Evolutionary conservation across 2,888 invertebrate genomes (phyloP), one percentile per base, ranked within the genome.

Genomic region (Lampropteryx suffumata): DNA sequence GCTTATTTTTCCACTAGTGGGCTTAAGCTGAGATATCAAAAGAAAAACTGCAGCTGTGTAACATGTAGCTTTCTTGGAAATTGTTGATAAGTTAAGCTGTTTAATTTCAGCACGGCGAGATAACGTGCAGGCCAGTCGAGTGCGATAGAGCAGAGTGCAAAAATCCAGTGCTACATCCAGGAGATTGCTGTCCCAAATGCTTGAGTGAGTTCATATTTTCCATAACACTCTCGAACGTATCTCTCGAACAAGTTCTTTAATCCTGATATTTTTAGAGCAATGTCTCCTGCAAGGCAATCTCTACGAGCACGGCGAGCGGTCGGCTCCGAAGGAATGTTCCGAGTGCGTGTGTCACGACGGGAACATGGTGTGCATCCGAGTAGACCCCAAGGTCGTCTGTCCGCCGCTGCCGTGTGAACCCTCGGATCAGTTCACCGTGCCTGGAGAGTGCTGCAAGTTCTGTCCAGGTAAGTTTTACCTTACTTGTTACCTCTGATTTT

Each of bases 381-480:
- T 94, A 54, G 93, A 95, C 79, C 94, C 94, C 26, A 93, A 94
- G 69, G 92, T 92, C 50, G 92, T 92, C 65, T 97, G 97, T 84
- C 96, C 96, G 39, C 91, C 92, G 67, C 91, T 97, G 65, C 92
- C 94, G 44, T 97, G 97, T 85, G 94, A 95, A 59, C 90, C 92
- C 41, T 92, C 92, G 58, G 93, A 95, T 75, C 95, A 96, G 85
- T 94, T 97, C 80, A 93, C 93, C 66, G 95, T 96, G 55, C 94
- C 95, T 40, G 96, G 95, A 52, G 95, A 96, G 82, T 97, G 97
- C 90, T 97, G 97, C 92, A 95, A 95, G 81, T 95, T 96, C 78
- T 97, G 97, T 83, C 95, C 95, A 89, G 97, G 97, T n/a, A n/a
- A n/a, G n/a, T 96, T 83, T 21, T 48, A 21, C 34, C 10, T 6